Evolutionary conservation across 2,113 vertebrate genomes (phyloP).

Genomic region (Pyxicephalus adspersus): DNA sequence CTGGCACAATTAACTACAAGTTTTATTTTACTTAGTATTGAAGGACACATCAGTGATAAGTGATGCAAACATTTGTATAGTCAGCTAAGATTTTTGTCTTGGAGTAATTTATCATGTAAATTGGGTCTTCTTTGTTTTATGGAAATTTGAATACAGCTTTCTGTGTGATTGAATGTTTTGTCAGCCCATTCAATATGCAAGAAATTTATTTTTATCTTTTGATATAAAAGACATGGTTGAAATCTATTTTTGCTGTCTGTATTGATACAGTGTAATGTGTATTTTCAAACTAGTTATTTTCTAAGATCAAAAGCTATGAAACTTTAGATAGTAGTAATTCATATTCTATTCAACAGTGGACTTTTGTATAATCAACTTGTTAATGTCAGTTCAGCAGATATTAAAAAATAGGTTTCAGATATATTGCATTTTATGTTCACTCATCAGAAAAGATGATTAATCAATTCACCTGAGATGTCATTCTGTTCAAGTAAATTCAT

Average conservation of each 20-base stretch:
- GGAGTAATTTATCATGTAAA: slow-evolving; percentile 90
- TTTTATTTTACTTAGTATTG: slow-evolving; percentile 72
- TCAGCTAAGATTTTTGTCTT: slow-evolving; percentile 78
- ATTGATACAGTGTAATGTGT: neutral
- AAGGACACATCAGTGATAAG: slow-evolving; percentile 79
- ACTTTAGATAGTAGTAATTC: neutral
- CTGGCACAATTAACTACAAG: slow-evolving; percentile 74
- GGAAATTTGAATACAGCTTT: slow-evolving; percentile 87
- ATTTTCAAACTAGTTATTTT: slow-evolving; percentile 3
- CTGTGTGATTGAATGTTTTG: slow-evolving; percentile 86
- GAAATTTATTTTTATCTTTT: slow-evolving; percentile 78
- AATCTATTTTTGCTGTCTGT: slow-evolving; percentile 31
- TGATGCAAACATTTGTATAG: slow-evolving; percentile 74
- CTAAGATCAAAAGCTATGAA: neutral
- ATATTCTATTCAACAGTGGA: neutral
- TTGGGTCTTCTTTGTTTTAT: slow-evolving; percentile 82
- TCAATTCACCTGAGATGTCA: too few relatives aligned
- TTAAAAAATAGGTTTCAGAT: too few relatives aligned
- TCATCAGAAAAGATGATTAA: too few relatives aligned
- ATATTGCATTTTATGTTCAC: too few relatives aligned
- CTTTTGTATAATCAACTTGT: neutral
- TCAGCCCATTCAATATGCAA: slow-evolving; percentile 76
- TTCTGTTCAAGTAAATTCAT: too few relatives aligned
- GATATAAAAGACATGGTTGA: slow-evolving; percentile 57
- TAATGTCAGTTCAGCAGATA: too few relatives aligned